phyloP scores from a whole-genome alignment of 53 echinoderm and acorn worm species.

The Stichopus horrens region DNA sequence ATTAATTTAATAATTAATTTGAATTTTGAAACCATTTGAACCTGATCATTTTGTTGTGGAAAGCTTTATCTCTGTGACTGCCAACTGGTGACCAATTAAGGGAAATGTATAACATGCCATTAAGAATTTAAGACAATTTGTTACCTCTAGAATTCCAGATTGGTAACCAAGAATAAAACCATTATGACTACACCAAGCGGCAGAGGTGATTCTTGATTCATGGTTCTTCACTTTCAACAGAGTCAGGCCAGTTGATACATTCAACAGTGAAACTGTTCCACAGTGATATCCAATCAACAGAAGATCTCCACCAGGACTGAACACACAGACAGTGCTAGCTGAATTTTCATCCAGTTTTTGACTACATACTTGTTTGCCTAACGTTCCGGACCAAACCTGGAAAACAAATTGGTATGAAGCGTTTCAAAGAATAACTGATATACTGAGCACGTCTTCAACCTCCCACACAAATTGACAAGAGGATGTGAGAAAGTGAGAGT shows the following conservation, averaged over 20 bases:
- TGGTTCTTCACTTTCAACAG: slow-evolving; percentile 51
- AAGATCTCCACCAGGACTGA: slow-evolving; percentile 69
- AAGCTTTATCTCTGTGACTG: too few relatives aligned
- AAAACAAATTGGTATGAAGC: background rate
- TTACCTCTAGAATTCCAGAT: slow-evolving; percentile 72
- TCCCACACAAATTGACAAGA: too few relatives aligned
- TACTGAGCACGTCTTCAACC: too few relatives aligned
- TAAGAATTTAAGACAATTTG: background rate
- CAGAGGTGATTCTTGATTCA: slow-evolving; percentile 65
- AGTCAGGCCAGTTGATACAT: slow-evolving; percentile 58
- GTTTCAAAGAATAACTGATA: background rate
- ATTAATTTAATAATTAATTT: too few relatives aligned
- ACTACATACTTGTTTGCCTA: slow-evolving; percentile 66
- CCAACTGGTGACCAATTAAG: background rate
- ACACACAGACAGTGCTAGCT: slow-evolving; percentile 60
- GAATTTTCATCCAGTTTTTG: slow-evolving; percentile 50
- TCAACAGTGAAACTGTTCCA: slow-evolving; percentile 62
- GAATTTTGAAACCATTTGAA: too few relatives aligned
- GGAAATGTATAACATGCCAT: background rate
- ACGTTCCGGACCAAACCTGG: slow-evolving; percentile 96
- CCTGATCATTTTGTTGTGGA: too few relatives aligned
- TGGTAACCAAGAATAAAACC: slow-evolving; percentile 70
- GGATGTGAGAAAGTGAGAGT: too few relatives aligned
- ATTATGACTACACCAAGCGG: slow-evolving; percentile 58
- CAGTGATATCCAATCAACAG: slow-evolving; percentile 83